These are phyloP conservation scores for Arctia plantaginis DNA, from an alignment of 2,888 invertebrate genomes.

Conservation along the genomic window DNA sequence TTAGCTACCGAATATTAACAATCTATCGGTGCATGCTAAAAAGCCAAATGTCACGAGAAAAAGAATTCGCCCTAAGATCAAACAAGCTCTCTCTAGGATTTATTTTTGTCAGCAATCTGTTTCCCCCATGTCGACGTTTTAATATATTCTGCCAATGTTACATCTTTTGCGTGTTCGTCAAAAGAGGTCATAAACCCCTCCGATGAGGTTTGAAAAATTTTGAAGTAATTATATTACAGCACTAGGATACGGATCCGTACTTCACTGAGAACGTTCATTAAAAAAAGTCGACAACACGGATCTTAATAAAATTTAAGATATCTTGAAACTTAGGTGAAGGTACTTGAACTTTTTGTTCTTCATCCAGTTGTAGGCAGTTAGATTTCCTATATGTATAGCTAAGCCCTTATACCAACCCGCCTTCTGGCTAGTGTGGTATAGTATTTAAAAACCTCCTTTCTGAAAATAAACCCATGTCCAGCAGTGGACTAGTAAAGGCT, in stretches of 20 bases:
- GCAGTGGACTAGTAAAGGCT: no score
- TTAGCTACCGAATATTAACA: neutral
- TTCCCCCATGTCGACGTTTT: neutral
- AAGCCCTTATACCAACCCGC: no score
- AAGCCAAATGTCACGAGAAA: neutral
- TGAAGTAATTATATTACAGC: conserved; percentile 47
- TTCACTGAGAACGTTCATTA: conserved; percentile 49
- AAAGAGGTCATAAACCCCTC: conserved; percentile 1
- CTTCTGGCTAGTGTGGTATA: no score
- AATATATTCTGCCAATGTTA: neutral
- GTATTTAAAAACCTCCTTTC: no score
- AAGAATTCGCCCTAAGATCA: neutral
- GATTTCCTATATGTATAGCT: neutral
- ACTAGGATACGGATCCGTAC: conserved; percentile 29
- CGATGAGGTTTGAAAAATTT: conserved; percentile 31
- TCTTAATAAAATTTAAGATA: conserved; percentile 53
- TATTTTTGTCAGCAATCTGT: conserved; percentile 3
- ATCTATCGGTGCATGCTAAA: neutral
- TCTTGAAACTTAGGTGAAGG: conserved; percentile 20
- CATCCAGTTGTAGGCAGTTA: neutral
- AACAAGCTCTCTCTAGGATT: neutral
- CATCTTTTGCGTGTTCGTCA: neutral
- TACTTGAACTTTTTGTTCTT: conserved; percentile 20
- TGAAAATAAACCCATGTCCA: no score
- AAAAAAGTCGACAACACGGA: conserved; percentile 51